Evolutionary conservation across 2,797 vertebrate genomes (phyloP).

Genomic region (Eupleurogrammus muticus): DNA sequence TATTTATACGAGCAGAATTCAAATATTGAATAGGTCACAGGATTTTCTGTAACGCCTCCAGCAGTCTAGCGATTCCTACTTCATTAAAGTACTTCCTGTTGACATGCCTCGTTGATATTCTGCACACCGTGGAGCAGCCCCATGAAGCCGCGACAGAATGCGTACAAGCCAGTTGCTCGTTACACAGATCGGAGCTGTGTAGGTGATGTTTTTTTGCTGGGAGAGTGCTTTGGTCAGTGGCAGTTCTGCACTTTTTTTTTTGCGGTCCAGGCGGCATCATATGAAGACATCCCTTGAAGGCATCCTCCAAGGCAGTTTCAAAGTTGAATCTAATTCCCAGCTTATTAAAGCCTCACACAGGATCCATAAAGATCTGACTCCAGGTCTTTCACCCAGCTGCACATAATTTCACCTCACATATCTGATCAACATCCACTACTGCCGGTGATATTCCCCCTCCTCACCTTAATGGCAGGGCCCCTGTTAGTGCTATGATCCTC

Average conservation of each 20-base stretch:
- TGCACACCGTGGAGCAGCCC: slow-evolving; percentile 34
- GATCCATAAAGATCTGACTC: slow-evolving; percentile 44
- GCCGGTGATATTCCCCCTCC: background rate
- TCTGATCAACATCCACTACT: slow-evolving; percentile 14
- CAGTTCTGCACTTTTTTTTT: slow-evolving; percentile 28
- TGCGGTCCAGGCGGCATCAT: slow-evolving; percentile 30
- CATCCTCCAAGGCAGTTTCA: slow-evolving; percentile 50
- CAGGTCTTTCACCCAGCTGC: slow-evolving; percentile 28
- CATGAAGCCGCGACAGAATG: slow-evolving; percentile 16
- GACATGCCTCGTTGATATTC: slow-evolving; percentile 56
- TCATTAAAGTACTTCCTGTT: slow-evolving; percentile 64
- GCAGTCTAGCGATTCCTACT: slow-evolving; percentile 23
- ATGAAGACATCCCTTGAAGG: slow-evolving; percentile 47
- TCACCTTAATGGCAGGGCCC: background rate
- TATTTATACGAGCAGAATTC: slow-evolving; percentile 22
- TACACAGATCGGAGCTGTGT: slow-evolving; percentile 33
- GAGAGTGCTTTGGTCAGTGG: slow-evolving; percentile 17
- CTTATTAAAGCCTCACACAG: slow-evolving; percentile 47
- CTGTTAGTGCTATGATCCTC: slow-evolving; percentile 8
- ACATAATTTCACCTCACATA: slow-evolving; percentile 19
- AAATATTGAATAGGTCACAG: slow-evolving; percentile 30
- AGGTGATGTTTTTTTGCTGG: slow-evolving; percentile 29
- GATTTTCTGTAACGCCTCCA: slow-evolving; percentile 18
- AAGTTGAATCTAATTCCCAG: slow-evolving; percentile 45
- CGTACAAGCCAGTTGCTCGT: slow-evolving; percentile 42